Conservation (phyloP, 2,113 vertebrate genomes). For the Cebidichthys violaceus region DNA sequence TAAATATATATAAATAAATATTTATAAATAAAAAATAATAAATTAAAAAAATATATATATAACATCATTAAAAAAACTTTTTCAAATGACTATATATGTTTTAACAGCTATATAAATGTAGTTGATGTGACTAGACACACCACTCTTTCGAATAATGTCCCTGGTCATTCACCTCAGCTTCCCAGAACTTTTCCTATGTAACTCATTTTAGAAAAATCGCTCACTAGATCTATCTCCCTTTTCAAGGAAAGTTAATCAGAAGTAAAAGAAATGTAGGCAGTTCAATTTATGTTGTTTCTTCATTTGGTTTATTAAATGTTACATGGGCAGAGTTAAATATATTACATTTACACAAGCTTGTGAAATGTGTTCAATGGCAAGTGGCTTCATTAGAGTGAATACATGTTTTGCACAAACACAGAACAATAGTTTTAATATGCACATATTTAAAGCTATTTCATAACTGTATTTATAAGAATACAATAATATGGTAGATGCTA, state of each 20-base stretch:
- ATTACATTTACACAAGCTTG: not conserved
- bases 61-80: too few species aligned
- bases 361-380: not conserved
- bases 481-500: not conserved
- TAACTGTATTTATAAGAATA: conserved; percentile 6
- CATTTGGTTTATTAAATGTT: conserved; percentile 49
- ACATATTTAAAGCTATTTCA: conserved; percentile 17
- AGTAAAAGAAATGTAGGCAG: not conserved
- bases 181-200: not conserved
- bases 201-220: not conserved
- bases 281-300: not conserved
- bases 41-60: too few species aligned
- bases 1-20: too few species aligned
- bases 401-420: not conserved
- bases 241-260: not conserved
- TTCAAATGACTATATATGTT: too few species aligned
- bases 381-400: not conserved
- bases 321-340: conserved; percentile 22
- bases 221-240: not conserved
- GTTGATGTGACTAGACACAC: too few species aligned
- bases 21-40: too few species aligned
- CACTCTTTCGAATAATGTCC: not conserved
- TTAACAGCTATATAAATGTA: too few species aligned
- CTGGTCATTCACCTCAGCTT: not conserved
- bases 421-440: not conserved